Percentiles rank a stretch among this genome's conserved stretches.
These are phyloP conservation scores for Bemisia tabaci DNA, from an alignment of 1,140 invertebrate species.

Conservation along the genomic window DNA sequence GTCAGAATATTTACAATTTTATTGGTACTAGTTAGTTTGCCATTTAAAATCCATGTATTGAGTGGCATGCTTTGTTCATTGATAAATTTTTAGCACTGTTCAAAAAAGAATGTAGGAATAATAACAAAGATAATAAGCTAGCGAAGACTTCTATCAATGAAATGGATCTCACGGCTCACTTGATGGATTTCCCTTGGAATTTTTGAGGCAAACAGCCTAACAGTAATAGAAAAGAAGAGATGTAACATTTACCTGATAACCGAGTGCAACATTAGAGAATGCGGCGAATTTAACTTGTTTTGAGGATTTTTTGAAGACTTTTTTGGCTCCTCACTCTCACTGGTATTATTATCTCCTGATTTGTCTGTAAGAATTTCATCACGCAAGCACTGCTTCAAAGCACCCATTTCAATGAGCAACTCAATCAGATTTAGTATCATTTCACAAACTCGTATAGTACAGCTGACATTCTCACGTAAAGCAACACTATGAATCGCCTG, in stretches of 20 bases:
- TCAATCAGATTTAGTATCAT: slow-evolving; percentile 80
- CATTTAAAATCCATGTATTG: no score
- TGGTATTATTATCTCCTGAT: background rate
- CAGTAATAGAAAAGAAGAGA: background rate
- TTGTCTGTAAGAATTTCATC: slow-evolving; percentile 1
- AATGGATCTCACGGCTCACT: no score
- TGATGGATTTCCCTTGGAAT: no score
- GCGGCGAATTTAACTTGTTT: slow-evolving; percentile 25
- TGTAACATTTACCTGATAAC: slow-evolving; percentile 26
- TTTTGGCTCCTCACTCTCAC: background rate
- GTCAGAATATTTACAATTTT: no score
- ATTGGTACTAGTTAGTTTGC: no score
- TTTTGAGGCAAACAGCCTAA: no score
- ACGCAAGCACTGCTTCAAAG: slow-evolving; percentile 42
- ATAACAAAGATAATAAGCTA: no score
- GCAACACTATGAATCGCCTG: slow-evolving; percentile 76
- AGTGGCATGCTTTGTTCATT: no score
- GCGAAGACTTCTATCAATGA: no score
- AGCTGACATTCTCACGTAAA: slow-evolving; percentile 56
- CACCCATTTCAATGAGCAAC: slow-evolving; percentile 73
- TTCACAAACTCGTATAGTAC: slow-evolving; percentile 74
- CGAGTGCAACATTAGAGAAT: slow-evolving; percentile 37
- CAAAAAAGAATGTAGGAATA: no score
- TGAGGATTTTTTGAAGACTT: background rate
- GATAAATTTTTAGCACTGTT: no score